Base-by-base conservation (phyloP, 1,140 invertebrate genomes). In the Anoplolepis gracilipes region DNA sequence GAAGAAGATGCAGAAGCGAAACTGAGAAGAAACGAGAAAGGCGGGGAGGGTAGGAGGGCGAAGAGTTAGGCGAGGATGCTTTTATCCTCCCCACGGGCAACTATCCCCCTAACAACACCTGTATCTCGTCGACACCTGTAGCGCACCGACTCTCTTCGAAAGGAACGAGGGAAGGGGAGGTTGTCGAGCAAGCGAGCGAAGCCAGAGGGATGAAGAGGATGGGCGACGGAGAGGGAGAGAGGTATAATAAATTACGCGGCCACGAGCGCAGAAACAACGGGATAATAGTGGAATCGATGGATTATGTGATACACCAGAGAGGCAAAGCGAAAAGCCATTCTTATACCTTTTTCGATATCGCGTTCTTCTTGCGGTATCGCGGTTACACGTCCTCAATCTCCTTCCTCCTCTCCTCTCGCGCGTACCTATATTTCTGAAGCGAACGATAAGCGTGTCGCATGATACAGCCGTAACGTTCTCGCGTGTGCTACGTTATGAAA, bases 71-170 rank as follows among this genome's bases (percentile, higher is more conserved):
- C 67, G 67, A 70, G 69, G 61, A 86, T 62, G 75, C 57, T 87
- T 84, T 72, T 85, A 87, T 70, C 88, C 88, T 87, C 75, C 85
- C 77, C 57, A 87, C 81, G 76, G 65, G 85, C 85, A 89, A 87
- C 79, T 84, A 90, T 88, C 81, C 46, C 46, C 46, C 89, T 86
- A 87, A 84, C 87, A 92, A 92, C 90, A 93, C 90, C 93, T 92
- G 92, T 93, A 94, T 92, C 89, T 89, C 91, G 92, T 93, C 91
- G 92, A 93, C 93, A 94, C 93, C 93, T 94, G 93, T 94, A 93
- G 93, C 93, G 85, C 88, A 90, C 78, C 85, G 78, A 89, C 90
- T 86, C 85, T 75, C 77, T 53, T 55, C 75, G 69, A 87, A 78
- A 86, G 85, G 62, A 84, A 65, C 65, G 46, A 65, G 53, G 53